Conservation (phyloP, 2,888 invertebrate genomes). For the Bedellia somnulentella region DNA sequence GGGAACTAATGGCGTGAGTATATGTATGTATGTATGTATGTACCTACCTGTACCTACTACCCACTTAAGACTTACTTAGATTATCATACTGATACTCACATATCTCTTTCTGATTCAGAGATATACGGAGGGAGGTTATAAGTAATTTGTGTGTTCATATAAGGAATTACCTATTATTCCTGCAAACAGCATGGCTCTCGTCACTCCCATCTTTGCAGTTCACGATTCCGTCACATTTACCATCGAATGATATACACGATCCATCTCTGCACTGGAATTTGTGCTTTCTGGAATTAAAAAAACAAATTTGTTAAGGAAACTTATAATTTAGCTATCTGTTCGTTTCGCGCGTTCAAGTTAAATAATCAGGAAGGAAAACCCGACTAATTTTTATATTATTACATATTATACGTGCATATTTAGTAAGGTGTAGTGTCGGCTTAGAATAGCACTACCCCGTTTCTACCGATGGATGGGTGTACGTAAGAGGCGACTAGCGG, state of each 20-base stretch:
- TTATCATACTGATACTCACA: neutral
- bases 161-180: conserved; percentile 22
- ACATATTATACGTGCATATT: neutral
- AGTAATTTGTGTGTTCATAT: no score
- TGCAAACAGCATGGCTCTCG: conserved; percentile 30
- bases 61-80: no score
- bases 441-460: no score
- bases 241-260: conserved; percentile 30
- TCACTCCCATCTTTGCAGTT: conserved; percentile 39
- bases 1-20: no score
- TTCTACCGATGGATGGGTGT: no score
- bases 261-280: conserved; percentile 33
- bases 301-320: conserved; percentile 1
- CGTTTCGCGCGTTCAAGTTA: neutral
- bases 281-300: conserved; percentile 15
- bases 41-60: no score
- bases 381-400: neutral
- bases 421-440: no score
- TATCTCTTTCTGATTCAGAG: neutral
- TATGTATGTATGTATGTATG: no score
- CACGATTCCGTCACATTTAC: conserved; percentile 31
- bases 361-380: neutral
- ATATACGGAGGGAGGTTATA: neutral
- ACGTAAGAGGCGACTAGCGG: no score
- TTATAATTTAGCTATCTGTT: neutral